phyloP scores from a whole-genome alignment of 2,888 invertebrate species.

The Strigamia transsilvanica region DNA sequence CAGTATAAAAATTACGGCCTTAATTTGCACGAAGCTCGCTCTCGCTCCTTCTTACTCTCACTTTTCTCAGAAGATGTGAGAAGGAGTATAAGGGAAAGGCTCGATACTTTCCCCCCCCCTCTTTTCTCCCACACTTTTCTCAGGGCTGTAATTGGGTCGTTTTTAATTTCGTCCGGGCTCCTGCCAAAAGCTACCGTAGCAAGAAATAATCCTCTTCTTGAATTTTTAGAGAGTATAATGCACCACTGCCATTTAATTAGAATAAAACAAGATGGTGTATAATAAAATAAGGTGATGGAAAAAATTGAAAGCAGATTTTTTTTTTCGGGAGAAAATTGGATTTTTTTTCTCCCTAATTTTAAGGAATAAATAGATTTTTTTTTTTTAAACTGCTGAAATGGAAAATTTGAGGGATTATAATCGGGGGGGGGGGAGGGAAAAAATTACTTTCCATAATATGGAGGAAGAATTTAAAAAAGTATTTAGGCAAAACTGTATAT shows the following conservation, averaged over 20 bases:
- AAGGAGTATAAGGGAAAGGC: not conserved
- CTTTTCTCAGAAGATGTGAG: not conserved
- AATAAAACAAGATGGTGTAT: constrained; percentile 30
- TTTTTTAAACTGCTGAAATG: not conserved
- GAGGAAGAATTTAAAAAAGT: too few species aligned
- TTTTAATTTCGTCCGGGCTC: constrained; percentile 25
- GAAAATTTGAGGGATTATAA: too few species aligned
- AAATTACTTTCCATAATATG: too few species aligned
- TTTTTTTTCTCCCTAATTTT: not conserved
- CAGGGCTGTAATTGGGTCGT: constrained; percentile 30
- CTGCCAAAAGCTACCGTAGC: constrained; percentile 30
- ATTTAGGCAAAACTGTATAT: too few species aligned
- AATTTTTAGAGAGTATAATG: constrained; percentile 29
- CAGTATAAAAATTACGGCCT: constrained; percentile 30
- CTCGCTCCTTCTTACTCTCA: not conserved
- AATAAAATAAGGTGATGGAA: constrained; percentile 17
- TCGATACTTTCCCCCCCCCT: constrained; percentile 2
- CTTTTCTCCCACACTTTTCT: constrained; percentile 5
- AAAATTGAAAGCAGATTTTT: too few species aligned
- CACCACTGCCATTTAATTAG: constrained; percentile 30
- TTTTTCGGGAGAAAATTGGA: not conserved
- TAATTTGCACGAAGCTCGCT: constrained; percentile 21
- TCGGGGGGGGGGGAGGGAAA: too few species aligned
- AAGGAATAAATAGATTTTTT: not conserved
- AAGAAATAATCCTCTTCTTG: constrained; percentile 10